Evolutionary conservation across 2,888 invertebrate species (phyloP).

Genomic region (Cyclophora punctaria): DNA sequence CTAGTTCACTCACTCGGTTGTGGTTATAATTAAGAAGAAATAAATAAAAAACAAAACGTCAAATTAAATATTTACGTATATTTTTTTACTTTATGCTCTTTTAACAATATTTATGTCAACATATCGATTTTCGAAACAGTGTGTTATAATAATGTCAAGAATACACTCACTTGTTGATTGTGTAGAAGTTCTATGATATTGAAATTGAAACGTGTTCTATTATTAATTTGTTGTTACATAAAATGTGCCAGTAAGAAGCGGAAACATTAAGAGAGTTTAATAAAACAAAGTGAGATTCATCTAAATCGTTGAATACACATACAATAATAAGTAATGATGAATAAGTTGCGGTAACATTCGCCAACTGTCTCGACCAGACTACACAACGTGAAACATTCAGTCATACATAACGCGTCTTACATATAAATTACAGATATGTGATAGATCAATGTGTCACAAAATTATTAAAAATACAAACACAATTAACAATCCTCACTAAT

Average conservation of each 20-base stretch:
- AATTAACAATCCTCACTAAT: constrained; percentile 67
- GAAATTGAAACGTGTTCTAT: constrained; percentile 25
- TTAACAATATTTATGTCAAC: constrained; percentile 65
- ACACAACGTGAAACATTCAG: constrained; percentile 34
- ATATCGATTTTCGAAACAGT: constrained; percentile 52
- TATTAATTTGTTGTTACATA: constrained; percentile 36
- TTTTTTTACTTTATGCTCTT: constrained; percentile 64
- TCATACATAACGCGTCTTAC: constrained; percentile 31
- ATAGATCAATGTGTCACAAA: constrained; percentile 37
- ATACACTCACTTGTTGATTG: constrained; percentile 27
- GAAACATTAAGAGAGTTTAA: constrained; percentile 38
- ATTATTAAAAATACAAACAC: constrained; percentile 62
- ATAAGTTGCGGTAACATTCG: constrained; percentile 36
- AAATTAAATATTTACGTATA: constrained; percentile 74
- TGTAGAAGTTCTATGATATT: constrained; percentile 35
- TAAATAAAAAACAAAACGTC: constrained; percentile 34
- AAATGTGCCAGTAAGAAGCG: constrained; percentile 49
- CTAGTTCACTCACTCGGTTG: too few species aligned
- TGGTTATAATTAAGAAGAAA: constrained; percentile 14
- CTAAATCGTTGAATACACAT: constrained; percentile 37
- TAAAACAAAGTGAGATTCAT: constrained; percentile 47
- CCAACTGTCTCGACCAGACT: constrained; percentile 21
- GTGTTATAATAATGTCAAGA: constrained; percentile 33
- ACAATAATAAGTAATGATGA: constrained; percentile 22
- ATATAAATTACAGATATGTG: constrained; percentile 53